Percentiles rank a stretch among this genome's conserved stretches.
Conservation (phyloP, 2,888 invertebrate genomes). For the Clepsis dumicolana region DNA sequence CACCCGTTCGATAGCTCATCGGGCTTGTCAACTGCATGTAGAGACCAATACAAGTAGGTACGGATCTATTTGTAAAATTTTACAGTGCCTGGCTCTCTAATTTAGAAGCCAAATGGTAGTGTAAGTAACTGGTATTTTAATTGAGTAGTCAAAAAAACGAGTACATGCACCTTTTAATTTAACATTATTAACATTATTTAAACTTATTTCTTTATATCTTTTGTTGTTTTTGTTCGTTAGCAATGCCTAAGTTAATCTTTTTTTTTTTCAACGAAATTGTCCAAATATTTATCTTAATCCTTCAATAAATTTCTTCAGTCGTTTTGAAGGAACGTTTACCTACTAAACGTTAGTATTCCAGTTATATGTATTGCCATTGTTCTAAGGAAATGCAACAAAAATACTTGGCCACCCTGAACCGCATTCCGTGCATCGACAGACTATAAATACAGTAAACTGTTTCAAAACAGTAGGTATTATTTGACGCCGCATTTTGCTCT, state of each 20-base stretch:
- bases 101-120: too few relatives aligned
- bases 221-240: too few relatives aligned
- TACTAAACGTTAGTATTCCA: not conserved
- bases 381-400: slow-evolving; percentile 21
- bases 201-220: too few relatives aligned
- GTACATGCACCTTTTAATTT: too few relatives aligned
- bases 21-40: slow-evolving; percentile 53
- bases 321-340: slow-evolving; percentile 8
- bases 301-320: not conserved
- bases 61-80: not conserved
- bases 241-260: too few relatives aligned
- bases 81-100: too few relatives aligned
- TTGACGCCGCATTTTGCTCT: not conserved
- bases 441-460: slow-evolving; percentile 32
- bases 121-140: too few relatives aligned
- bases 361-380: slow-evolving; percentile 4
- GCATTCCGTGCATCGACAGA: slow-evolving; percentile 37
- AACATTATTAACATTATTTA: too few relatives aligned
- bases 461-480: slow-evolving; percentile 24
- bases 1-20: slow-evolving; percentile 51
- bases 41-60: slow-evolving; percentile 48
- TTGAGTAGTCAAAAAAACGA: too few relatives aligned
- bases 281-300: too few relatives aligned
- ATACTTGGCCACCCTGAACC: slow-evolving; percentile 27
- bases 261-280: too few relatives aligned